Conservation (phyloP, 2,113 vertebrate genomes). For the Bubo blakistoni region DNA sequence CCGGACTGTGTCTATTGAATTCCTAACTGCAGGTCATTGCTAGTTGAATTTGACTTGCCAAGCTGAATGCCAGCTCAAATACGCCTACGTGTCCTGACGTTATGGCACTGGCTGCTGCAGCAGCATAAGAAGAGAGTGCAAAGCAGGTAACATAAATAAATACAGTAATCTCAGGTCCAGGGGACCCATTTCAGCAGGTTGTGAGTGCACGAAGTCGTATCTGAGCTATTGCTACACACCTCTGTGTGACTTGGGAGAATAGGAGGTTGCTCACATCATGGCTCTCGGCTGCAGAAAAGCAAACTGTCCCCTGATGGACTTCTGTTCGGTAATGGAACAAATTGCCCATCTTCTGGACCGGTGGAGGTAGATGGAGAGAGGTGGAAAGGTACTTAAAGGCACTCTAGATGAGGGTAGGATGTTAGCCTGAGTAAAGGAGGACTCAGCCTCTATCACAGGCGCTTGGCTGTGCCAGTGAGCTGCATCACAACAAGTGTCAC, state of each 20-base stretch:
- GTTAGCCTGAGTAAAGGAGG: background rate
- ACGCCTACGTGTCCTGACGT: fast-evolving
- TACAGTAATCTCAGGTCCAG: background rate
- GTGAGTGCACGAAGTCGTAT: background rate
- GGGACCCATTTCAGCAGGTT: background rate
- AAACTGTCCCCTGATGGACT: background rate
- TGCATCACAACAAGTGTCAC: background rate
- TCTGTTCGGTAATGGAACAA: background rate
- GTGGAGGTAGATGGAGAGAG: background rate
- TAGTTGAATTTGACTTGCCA: background rate
- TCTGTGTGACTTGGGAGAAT: background rate
- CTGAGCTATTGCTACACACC: background rate
- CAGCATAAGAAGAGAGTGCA: background rate
- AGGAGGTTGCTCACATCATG: background rate
- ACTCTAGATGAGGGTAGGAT: background rate
- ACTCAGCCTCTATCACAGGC: fast-evolving
- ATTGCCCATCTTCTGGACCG: background rate
- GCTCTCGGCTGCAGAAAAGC: background rate
- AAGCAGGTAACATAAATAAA: background rate
- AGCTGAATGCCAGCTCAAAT: background rate
- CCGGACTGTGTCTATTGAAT: background rate
- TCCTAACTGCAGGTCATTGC: background rate
- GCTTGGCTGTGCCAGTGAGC: background rate
- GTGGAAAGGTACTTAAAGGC: background rate
- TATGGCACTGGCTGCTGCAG: background rate